Evolutionary conservation across 2,113 vertebrate species (phyloP).

Genomic region (Noctilio leporinus): DNA sequence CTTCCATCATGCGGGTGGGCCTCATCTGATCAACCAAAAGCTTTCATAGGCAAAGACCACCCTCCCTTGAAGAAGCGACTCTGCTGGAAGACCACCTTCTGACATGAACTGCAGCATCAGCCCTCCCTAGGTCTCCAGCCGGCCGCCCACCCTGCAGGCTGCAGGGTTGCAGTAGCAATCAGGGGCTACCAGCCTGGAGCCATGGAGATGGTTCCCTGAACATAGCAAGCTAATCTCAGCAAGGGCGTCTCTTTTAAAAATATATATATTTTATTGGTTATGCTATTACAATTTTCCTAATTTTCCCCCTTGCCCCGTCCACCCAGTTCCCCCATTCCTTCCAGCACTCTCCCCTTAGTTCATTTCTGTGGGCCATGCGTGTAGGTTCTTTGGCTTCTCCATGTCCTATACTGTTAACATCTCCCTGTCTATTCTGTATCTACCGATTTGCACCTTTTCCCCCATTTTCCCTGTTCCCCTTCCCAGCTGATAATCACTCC

Average conservation of each 20-base stretch:
- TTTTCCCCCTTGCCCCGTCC: too few relatives aligned
- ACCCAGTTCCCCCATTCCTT: too few relatives aligned
- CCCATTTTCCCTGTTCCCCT: too few relatives aligned
- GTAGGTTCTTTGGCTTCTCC: too few relatives aligned
- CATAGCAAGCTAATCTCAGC: neutral
- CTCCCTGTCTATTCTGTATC: too few relatives aligned
- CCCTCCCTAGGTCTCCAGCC: neutral
- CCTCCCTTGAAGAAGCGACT: neutral
- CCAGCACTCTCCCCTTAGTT: too few relatives aligned
- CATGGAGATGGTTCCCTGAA: neutral
- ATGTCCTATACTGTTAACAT: too few relatives aligned
- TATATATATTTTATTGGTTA: too few relatives aligned
- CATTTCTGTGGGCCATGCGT: too few relatives aligned
- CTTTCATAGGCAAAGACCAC: neutral
- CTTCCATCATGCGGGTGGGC: neutral
- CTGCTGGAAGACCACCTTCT: neutral
- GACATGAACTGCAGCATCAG: neutral
- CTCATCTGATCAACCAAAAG: neutral
- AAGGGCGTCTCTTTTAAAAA: neutral
- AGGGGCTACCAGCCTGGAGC: neutral
- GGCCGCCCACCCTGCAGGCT: neutral
- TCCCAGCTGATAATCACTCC: too few relatives aligned
- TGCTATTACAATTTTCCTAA: too few relatives aligned
- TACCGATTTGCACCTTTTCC: too few relatives aligned
- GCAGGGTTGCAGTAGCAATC: neutral